Percentiles rank a stretch among this genome's conserved stretches.
Conservation (phyloP, 92 coral and sea anemone genomes). For the Desmophyllum pertusum region DNA sequence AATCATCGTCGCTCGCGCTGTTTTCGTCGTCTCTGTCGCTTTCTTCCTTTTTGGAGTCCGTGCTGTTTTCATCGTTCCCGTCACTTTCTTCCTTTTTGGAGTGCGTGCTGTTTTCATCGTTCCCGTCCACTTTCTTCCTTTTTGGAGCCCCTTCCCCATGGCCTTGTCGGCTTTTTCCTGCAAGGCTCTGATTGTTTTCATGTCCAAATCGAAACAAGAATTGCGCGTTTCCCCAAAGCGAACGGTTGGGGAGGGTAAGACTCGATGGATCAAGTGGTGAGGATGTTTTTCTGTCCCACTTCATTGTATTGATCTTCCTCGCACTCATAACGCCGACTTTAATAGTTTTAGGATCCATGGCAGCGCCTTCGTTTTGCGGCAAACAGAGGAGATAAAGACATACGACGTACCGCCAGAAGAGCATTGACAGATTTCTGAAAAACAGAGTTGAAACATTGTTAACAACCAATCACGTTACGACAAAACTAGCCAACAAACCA, state of each 20-base stretch:
- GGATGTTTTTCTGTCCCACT: conserved; percentile 35
- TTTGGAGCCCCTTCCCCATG: not conserved
- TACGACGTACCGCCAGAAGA: conserved; percentile 84
- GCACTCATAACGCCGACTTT: conserved; percentile 22
- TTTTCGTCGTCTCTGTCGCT: no score
- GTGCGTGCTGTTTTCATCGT: not conserved
- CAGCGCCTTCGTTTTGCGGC: conserved; percentile 67
- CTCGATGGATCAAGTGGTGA: conserved; percentile 29
- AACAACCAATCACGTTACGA: no score
- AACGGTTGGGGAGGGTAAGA: conserved; percentile 17
- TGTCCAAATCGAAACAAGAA: conserved; percentile 45
- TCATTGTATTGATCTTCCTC: conserved; percentile 25
- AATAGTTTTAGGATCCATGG: conserved; percentile 76
- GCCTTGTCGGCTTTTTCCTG: conserved; percentile 43
- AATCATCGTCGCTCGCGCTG: not conserved
- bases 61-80: no score
- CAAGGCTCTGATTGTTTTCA: conserved; percentile 24
- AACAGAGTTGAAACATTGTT: not conserved
- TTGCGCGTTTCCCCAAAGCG: conserved; percentile 28
- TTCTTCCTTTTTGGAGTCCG: no score
- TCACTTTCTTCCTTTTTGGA: no score
- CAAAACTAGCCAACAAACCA: no score
- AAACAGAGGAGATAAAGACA: conserved; percentile 71
- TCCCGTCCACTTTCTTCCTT: not conserved
- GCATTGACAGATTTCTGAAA: conserved; percentile 92